phyloP scores from a whole-genome alignment of 2,888 invertebrate genomes.

The Oscheius sp. region DNA sequence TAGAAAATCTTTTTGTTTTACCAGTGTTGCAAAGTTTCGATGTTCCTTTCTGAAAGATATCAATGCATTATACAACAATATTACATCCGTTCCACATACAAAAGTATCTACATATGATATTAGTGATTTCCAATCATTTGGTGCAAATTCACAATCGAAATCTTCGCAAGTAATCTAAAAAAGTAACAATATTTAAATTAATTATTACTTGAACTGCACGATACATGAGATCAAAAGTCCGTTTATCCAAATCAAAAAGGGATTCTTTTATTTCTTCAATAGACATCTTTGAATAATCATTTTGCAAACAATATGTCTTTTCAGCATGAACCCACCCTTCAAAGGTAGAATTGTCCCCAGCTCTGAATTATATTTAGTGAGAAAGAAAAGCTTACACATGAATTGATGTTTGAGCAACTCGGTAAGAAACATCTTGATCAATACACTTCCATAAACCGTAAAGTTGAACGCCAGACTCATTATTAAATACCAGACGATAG shows the following conservation, averaged over 20 bases:
- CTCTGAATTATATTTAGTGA: too few species aligned
- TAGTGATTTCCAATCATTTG: slow-evolving; percentile 41
- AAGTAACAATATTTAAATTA: not conserved
- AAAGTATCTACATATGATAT: slow-evolving; percentile 37
- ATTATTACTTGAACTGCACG: slow-evolving; percentile 58
- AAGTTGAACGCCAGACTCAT: not conserved
- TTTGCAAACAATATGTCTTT: not conserved
- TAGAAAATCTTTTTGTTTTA: not conserved
- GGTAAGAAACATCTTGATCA: too few species aligned
- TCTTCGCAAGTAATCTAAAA: slow-evolving; percentile 22
- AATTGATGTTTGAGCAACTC: too few species aligned
- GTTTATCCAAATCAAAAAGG: slow-evolving; percentile 58
- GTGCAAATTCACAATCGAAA: slow-evolving; percentile 3
- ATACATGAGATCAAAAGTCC: slow-evolving; percentile 61
- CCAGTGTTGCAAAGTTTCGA: too few species aligned
- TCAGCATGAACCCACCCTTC: too few species aligned
- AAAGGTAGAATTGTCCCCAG: too few species aligned
- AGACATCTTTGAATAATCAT: not conserved
- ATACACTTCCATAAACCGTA: not conserved
- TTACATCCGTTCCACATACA: too few species aligned
- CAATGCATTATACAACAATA: too few species aligned
- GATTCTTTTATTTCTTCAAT: slow-evolving; percentile 36
- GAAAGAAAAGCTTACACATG: not conserved
- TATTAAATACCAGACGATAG: slow-evolving; percentile 1
- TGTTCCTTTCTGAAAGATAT: too few species aligned